These are phyloP conservation scores for Mesorhabditis sp. DNA, from an alignment of 2,888 invertebrate species.

Conservation along the genomic window DNA sequence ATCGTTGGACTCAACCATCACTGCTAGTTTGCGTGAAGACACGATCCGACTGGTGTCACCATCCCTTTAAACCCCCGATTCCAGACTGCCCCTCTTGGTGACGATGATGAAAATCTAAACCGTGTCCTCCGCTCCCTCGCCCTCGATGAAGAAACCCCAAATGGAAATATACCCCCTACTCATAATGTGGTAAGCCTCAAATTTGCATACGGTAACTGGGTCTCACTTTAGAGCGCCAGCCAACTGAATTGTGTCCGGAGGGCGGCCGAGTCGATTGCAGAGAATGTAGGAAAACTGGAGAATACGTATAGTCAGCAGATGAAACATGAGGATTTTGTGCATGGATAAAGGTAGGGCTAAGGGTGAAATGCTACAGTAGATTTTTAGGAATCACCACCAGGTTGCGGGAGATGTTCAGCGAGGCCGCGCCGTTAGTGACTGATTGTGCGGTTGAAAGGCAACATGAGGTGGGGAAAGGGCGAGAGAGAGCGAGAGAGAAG, in stretches of 20 bases:
- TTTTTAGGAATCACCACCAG: slow-evolving; percentile 28
- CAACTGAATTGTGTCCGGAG: slow-evolving; percentile 10
- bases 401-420: slow-evolving; percentile 26
- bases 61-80: too few relatives aligned
- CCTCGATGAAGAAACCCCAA: background rate
- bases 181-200: too few relatives aligned
- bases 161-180: too few relatives aligned
- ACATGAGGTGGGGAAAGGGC: slow-evolving; percentile 9
- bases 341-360: slow-evolving; percentile 13
- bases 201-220: too few relatives aligned
- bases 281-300: slow-evolving; percentile 30
- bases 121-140: background rate
- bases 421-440: slow-evolving; percentile 16
- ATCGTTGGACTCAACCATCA: too few relatives aligned
- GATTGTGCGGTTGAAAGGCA: slow-evolving; percentile 18
- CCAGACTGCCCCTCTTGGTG: background rate
- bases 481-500: background rate
- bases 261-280: slow-evolving; percentile 22
- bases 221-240: too few relatives aligned
- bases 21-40: too few relatives aligned
- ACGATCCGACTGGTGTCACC: too few relatives aligned
- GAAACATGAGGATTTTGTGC: slow-evolving; percentile 31
- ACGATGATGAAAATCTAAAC: background rate
- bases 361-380: background rate
- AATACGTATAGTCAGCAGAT: slow-evolving; percentile 35